Conservation (phyloP, 2,888 invertebrate genomes). For the Tetropium fuscum region DNA sequence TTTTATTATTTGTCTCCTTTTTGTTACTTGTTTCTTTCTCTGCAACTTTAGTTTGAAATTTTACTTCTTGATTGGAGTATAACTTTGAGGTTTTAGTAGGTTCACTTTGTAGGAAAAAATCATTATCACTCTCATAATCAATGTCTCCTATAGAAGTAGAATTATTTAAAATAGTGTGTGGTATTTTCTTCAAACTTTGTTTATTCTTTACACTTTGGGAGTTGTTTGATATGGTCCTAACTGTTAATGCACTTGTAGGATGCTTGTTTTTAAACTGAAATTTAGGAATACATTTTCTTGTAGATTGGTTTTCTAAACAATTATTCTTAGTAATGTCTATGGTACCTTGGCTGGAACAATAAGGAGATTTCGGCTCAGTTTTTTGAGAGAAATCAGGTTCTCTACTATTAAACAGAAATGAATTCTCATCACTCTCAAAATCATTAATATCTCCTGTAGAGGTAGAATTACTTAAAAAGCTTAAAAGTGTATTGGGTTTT, state of each 20-base stretch:
- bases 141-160: not conserved
- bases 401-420: too few relatives aligned
- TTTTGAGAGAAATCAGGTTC: too few relatives aligned
- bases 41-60: not conserved
- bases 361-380: too few relatives aligned
- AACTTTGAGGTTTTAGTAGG: not conserved
- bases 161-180: not conserved
- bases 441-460: not conserved
- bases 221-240: not conserved
- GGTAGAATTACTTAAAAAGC: not conserved
- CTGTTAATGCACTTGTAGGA: not conserved
- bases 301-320: not conserved
- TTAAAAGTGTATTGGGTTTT: not conserved
- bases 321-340: too few relatives aligned
- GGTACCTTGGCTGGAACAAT: too few relatives aligned
- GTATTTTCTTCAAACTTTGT: not conserved
- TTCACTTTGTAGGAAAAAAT: not conserved
- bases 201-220: not conserved
- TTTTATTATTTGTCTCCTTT: not conserved
- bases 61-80: not conserved
- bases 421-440: too few relatives aligned
- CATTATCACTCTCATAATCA: not conserved
- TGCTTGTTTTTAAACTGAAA: not conserved
- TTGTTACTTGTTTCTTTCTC: not conserved
- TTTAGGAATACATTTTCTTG: not conserved